phyloP scores from a whole-genome alignment of 2,888 invertebrate genomes.

The Cybosia mesomella region DNA sequence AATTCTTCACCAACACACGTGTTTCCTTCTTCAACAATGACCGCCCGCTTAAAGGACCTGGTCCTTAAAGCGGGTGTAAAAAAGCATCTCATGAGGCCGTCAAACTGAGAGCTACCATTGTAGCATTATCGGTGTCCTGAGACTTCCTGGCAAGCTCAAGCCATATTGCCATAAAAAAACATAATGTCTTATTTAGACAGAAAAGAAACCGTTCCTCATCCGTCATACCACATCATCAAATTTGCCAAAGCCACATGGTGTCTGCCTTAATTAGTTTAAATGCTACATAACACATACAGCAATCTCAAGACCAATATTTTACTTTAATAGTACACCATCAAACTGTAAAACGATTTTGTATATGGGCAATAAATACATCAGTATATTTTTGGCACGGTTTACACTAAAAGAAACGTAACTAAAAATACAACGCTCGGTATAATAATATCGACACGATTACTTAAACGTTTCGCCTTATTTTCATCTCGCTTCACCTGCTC shows the following conservation, averaged over 20 bases:
- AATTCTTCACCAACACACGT: background rate
- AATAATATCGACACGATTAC: constrained; percentile 32
- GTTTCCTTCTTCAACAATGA: background rate
- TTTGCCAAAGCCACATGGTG: background rate
- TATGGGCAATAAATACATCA: constrained; percentile 24
- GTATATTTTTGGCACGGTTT: constrained; percentile 25
- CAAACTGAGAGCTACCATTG: too few relatives aligned
- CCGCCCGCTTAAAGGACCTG: too few relatives aligned
- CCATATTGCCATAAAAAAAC: too few relatives aligned
- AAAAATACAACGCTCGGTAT: constrained; percentile 18
- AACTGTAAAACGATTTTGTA: constrained; percentile 12
- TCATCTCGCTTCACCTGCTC: constrained; percentile 47
- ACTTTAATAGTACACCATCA: constrained; percentile 14
- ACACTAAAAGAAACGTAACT: constrained; percentile 20
- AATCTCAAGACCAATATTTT: constrained; percentile 18
- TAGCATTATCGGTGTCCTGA: too few relatives aligned
- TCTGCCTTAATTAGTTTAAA: constrained; percentile 7
- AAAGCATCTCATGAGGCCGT: too few relatives aligned
- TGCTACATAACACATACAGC: background rate
- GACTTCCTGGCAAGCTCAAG: too few relatives aligned
- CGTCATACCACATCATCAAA: too few relatives aligned
- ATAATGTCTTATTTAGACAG: background rate
- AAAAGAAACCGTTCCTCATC: background rate
- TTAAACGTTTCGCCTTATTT: constrained; percentile 45
- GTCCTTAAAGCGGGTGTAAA: too few relatives aligned